A percentile compares a stretch with the other conserved stretches of the same genome.
Evolutionary conservation across 2,888 invertebrate genomes (phyloP).

Genomic region (Brachypalpus laphriformis): DNA sequence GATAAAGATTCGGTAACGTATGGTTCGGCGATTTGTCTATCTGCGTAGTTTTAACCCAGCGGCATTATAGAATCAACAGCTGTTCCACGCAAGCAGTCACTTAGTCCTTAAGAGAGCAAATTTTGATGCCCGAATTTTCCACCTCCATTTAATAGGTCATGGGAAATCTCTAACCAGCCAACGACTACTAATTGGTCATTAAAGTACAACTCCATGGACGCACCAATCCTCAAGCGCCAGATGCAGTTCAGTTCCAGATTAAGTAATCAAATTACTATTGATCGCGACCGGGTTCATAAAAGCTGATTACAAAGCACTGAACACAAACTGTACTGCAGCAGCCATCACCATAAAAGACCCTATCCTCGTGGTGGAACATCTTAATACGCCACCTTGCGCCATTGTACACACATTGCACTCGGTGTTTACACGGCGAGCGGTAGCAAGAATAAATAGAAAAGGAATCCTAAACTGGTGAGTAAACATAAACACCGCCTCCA

Average conservation of each 20-base stretch:
- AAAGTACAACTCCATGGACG: neutral
- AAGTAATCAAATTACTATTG: conserved; percentile 57
- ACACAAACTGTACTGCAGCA: conserved; percentile 26
- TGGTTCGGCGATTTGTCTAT: no score
- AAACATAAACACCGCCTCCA: conserved; percentile 67
- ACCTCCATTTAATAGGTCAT: no score
- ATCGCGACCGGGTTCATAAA: conserved; percentile 49
- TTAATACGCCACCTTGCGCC: conserved; percentile 63
- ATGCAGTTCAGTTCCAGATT: conserved; percentile 38
- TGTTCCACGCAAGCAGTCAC: no score
- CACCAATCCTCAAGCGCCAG: neutral
- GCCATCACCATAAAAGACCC: conserved; percentile 50
- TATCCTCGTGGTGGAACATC: conserved; percentile 44
- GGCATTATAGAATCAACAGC: no score
- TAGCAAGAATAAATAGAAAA: conserved; percentile 64
- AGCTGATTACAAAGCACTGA: conserved; percentile 60
- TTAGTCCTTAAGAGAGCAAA: no score
- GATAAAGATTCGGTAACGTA: no score
- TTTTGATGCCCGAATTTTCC: no score
- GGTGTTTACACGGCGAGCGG: conserved; percentile 59
- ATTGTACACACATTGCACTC: conserved; percentile 52
- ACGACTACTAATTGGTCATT: neutral
- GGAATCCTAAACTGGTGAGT: conserved; percentile 65
- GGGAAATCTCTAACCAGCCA: no score
- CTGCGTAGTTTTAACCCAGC: no score